phyloP scores from a whole-genome alignment of 1,140 invertebrate species.

The Drosophila dunni region DNA sequence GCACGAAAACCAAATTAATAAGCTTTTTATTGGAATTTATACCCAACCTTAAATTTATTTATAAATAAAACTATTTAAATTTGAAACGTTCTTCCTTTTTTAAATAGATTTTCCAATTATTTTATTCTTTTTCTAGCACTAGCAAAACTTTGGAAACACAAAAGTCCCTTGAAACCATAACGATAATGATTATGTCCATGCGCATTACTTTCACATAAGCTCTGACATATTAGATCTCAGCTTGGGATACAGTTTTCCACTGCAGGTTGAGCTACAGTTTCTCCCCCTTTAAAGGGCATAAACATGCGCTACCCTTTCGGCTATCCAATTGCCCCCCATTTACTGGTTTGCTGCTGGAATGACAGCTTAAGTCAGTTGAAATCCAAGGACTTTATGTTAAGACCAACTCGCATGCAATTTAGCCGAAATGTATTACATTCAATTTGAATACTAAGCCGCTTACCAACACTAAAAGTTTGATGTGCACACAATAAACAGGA shows the following conservation, averaged over 20 bases:
- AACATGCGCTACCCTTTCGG: constrained; percentile 34
- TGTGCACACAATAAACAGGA: constrained; percentile 83
- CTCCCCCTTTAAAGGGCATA: constrained; percentile 19
- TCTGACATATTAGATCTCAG: constrained; percentile 33
- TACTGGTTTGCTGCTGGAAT: constrained; percentile 21
- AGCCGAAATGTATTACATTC: constrained; percentile 81
- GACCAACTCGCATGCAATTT: constrained; percentile 79
- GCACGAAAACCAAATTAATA: neutral
- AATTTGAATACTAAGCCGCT: constrained; percentile 83
- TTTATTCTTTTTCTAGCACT: neutral
- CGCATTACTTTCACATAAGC: constrained; percentile 38
- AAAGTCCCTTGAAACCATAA: constrained; percentile 11
- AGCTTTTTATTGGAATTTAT: too few relatives aligned
- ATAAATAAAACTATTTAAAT: too few relatives aligned
- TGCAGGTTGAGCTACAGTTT: neutral
- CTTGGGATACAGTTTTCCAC: neutral
- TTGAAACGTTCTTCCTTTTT: neutral
- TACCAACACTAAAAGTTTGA: constrained; percentile 83
- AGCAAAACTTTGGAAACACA: neutral
- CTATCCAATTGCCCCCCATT: neutral
- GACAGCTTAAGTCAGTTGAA: constrained; percentile 71
- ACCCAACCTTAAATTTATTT: too few relatives aligned
- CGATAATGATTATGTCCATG: constrained; percentile 28
- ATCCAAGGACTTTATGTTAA: constrained; percentile 69
- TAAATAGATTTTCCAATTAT: neutral